Base-by-base conservation (phyloP, 2,888 invertebrate genomes). In the Tubulanus polymorphus region DNA sequence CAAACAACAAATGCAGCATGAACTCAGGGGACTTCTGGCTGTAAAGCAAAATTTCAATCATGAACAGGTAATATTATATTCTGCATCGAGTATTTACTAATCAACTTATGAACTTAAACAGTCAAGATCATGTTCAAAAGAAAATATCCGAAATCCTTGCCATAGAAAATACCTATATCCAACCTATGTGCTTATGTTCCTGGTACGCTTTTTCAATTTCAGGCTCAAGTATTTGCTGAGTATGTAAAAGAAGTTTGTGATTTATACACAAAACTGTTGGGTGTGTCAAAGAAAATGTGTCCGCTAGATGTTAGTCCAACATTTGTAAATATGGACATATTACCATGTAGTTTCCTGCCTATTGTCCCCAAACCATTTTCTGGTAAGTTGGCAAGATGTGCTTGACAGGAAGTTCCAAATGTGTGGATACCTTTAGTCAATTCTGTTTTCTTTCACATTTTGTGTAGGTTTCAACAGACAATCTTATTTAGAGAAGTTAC, bases 21-120 rank as follows among this genome's bases (percentile, higher is more conserved):
- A 41, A 41, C 41, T 41, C 41, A 41, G 41, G 41, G 41, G 41
- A 18, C 41, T 41, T 15, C 41, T 41, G 6, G 23, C 20, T 23
- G 23, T 41, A 8, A 41, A 23, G 23, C 20, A 41, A 41, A 41
- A 41, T 15, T 41, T 41, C 41, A 41, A 41, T 41, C 23, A 20
- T 20, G 41, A 41, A 41, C 41, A 41, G 41, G 41, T 41, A 8
- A 41, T 18, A n/a, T n/a, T n/a, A n/a, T n/a, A n/a, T n/a, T n/a
- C n/a, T n/a, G n/a, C n/a, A n/a, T n/a, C n/a, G n/a, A n/a, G n/a
- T n/a, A n/a, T n/a, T n/a, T n/a, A n/a, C n/a, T n/a, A n/a, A n/a
- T n/a, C n/a, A n/a, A n/a, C n/a, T n/a, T n/a, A n/a, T n/a, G n/a
- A n/a, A n/a, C n/a, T n/a, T n/a, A n/a, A n/a, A n/a, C n/a, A n/a